These are phyloP conservation scores for Hartigia nigra DNA, from an alignment of 2,888 invertebrate species.

Conservation along the genomic window DNA sequence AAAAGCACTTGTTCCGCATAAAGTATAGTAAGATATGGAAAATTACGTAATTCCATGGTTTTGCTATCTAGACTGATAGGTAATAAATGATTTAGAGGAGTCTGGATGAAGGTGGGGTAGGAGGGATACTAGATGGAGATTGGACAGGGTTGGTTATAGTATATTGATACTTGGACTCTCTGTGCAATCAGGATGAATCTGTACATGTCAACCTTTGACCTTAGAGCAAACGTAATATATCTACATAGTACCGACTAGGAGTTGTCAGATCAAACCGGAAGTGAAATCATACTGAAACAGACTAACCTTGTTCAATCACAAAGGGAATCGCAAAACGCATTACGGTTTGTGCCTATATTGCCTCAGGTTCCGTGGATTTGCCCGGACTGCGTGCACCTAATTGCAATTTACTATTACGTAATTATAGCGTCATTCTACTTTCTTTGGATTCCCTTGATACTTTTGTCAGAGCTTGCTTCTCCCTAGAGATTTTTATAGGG, in stretches of 20 bases:
- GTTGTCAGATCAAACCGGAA: background rate
- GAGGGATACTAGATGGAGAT: background rate
- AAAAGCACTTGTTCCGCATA: too few relatives aligned
- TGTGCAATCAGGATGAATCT: background rate
- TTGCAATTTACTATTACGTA: slow-evolving; percentile 2
- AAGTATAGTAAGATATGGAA: background rate
- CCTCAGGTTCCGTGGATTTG: slow-evolving; percentile 26
- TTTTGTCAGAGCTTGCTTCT: background rate
- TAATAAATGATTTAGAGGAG: background rate
- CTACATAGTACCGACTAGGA: background rate
- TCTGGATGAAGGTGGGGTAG: too few relatives aligned
- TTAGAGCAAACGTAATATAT: slow-evolving; percentile 21
- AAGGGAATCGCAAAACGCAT: slow-evolving; percentile 51
- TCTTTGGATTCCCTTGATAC: background rate
- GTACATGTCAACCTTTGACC: background rate
- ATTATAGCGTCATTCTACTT: background rate
- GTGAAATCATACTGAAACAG: background rate
- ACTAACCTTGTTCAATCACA: slow-evolving; percentile 37
- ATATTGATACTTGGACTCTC: background rate
- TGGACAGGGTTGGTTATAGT: background rate
- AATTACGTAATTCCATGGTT: background rate
- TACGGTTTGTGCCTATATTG: slow-evolving; percentile 18
- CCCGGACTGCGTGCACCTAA: background rate
- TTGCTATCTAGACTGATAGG: background rate
- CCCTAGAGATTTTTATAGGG: background rate